These are phyloP conservation scores for Berghia stephanieae DNA, from an alignment of 1,140 invertebrate genomes.

Conservation along the genomic window DNA sequence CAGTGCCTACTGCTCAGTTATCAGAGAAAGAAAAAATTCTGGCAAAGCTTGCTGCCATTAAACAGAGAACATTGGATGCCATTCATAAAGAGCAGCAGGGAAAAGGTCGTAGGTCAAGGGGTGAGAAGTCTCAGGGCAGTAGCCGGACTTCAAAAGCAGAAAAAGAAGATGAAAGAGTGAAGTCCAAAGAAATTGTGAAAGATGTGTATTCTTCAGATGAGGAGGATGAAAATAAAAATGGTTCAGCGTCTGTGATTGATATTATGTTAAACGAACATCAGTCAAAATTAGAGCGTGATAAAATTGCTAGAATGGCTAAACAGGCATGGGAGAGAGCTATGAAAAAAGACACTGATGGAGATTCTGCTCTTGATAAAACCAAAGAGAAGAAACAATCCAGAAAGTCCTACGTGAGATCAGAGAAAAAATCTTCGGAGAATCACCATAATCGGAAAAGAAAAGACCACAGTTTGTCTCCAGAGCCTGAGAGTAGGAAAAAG, in stretches of 20 bases:
- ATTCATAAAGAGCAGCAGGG: constrained; percentile 16
- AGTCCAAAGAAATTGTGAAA: constrained; percentile 25
- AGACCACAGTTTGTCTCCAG: no score
- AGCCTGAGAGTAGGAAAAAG: no score
- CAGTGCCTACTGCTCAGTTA: not conserved
- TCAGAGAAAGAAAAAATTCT: constrained; percentile 28
- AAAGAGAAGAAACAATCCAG: not conserved
- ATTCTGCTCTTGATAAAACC: not conserved
- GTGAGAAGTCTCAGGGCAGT: constrained; percentile 19
- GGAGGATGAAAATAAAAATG: not conserved
- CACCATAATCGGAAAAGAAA: not conserved
- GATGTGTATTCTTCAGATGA: constrained; percentile 17
- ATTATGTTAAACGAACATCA: constrained; percentile 26
- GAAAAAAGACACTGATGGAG: constrained; percentile 19
- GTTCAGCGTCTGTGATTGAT: constrained; percentile 14
- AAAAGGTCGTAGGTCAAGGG: constrained; percentile 8
- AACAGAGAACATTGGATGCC: constrained; percentile 26
- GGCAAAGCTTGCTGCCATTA: constrained; percentile 23
- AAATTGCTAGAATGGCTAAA: constrained; percentile 29
- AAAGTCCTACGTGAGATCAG: no score
- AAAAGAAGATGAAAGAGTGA: constrained; percentile 26
- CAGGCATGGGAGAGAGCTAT: constrained; percentile 33
- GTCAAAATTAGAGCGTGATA: constrained; percentile 28
- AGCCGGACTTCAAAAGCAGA: constrained; percentile 19
- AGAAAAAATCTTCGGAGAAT: no score